Percentiles rank a stretch among this genome's conserved stretches.
These are phyloP conservation scores for Mythimna pallens DNA, from an alignment of 2,888 invertebrate genomes.

Conservation along the genomic window DNA sequence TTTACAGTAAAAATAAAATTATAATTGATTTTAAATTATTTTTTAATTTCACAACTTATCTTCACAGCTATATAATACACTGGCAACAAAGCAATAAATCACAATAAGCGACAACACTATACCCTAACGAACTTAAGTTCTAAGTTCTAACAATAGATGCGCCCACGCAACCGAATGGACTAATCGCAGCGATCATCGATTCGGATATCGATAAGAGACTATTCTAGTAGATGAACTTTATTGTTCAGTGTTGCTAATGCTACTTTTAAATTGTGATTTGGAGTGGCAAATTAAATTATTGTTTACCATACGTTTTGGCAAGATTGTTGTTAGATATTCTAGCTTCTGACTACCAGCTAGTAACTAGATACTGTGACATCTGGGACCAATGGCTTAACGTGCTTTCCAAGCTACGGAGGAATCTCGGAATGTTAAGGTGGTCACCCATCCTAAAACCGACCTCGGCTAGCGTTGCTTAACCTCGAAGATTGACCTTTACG, in stretches of 20 bases:
- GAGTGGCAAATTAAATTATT: conserved; percentile 10
- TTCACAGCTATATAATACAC: neutral
- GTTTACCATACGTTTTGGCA: too few species aligned
- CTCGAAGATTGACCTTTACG: too few species aligned
- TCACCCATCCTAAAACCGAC: too few species aligned
- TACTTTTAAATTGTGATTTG: conserved; percentile 26
- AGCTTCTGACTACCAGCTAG: too few species aligned
- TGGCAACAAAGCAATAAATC: conserved; percentile 50
- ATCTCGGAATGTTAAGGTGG: too few species aligned
- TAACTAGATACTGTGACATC: too few species aligned
- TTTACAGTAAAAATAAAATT: neutral
- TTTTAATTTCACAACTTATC: neutral
- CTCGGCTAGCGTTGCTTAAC: too few species aligned
- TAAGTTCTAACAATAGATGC: conserved; percentile 65
- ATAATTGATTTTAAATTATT: neutral
- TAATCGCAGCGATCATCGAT: conserved; percentile 64
- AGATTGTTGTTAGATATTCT: neutral
- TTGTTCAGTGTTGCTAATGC: conserved; percentile 45
- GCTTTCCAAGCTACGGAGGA: too few species aligned
- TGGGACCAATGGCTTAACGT: too few species aligned
- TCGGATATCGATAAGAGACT: conserved; percentile 57
- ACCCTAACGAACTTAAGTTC: conserved; percentile 59
- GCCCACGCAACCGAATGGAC: conserved; percentile 65
- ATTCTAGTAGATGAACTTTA: conserved; percentile 50
- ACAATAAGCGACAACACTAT: conserved; percentile 60